Conservation (phyloP, 2,113 vertebrate genomes). For the Paratilapia polleni region DNA sequence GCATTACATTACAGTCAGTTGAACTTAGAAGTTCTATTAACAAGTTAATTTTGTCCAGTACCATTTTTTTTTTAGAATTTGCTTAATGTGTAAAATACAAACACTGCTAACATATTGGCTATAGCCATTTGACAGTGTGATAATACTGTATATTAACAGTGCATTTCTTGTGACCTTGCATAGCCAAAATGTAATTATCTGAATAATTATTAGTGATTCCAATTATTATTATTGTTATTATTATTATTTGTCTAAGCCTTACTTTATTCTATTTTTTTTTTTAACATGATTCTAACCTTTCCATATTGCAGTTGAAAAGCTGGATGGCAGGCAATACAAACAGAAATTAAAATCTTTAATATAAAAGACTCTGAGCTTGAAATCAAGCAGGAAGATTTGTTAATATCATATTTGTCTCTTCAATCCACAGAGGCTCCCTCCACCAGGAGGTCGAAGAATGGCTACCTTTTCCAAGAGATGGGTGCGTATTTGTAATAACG, state of each 20-base stretch:
- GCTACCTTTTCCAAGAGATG: slow-evolving; percentile 86
- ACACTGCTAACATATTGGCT: neutral
- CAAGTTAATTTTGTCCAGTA: neutral
- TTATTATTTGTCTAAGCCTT: neutral
- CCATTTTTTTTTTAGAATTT: neutral
- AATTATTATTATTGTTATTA: no score
- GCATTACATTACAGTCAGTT: neutral
- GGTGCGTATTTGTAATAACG: slow-evolving; percentile 64
- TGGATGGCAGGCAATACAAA: neutral
- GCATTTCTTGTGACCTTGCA: neutral
- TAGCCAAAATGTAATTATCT: neutral
- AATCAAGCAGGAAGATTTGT: neutral
- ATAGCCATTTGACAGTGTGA: no score
- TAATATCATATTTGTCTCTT: slow-evolving; percentile 17
- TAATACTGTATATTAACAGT: neutral
- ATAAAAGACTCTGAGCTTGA: neutral
- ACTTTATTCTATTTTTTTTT: neutral
- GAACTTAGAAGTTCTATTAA: accelerated
- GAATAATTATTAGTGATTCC: neutral
- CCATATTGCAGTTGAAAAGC: neutral
- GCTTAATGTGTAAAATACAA: neutral
- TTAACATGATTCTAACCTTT: neutral
- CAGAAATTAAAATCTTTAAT: neutral
- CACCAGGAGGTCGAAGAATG: slow-evolving; percentile 85
- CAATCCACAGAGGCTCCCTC: slow-evolving; percentile 64